These are phyloP conservation scores for Lepidurus couesii DNA, from an alignment of 1,140 invertebrate genomes.

Conservation along the genomic window DNA sequence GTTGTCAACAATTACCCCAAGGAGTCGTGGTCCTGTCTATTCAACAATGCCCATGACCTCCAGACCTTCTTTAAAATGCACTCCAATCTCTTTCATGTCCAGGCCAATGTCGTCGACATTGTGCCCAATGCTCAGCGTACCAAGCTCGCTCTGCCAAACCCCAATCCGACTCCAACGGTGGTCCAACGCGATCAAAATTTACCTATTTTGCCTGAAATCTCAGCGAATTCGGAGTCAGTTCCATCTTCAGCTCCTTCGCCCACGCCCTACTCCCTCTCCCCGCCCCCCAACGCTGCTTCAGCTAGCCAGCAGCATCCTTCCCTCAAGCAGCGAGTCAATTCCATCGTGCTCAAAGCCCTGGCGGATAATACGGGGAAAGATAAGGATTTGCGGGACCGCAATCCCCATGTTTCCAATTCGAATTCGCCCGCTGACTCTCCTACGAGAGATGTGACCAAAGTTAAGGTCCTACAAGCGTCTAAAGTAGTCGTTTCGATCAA, in stretches of 20 bases:
- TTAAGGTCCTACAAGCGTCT: constrained; percentile 70
- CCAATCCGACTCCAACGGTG: constrained; percentile 31
- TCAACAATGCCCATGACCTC: constrained; percentile 78
- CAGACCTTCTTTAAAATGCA: constrained; percentile 83
- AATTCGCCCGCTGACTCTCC: constrained; percentile 25
- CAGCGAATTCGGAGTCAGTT: constrained; percentile 38
- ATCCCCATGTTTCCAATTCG: background rate
- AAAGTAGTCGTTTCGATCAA: constrained; percentile 67
- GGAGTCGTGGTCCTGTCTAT: constrained; percentile 63
- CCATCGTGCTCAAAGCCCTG: constrained; percentile 76
- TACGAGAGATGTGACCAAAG: constrained; percentile 46
- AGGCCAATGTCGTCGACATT: constrained; percentile 78
- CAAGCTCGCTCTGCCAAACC: constrained; percentile 30
- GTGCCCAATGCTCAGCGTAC: constrained; percentile 37
- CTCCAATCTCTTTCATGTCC: constrained; percentile 81
- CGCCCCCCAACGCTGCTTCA: constrained; percentile 34
- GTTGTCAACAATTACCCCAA: constrained; percentile 56
- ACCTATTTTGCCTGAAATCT: background rate
- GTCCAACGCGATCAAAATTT: constrained; percentile 42
- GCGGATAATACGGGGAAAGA: constrained; percentile 73
- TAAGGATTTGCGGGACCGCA: constrained; percentile 55
- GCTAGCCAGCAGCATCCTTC: constrained; percentile 50
- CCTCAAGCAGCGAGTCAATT: constrained; percentile 79
- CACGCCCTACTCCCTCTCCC: constrained; percentile 40
- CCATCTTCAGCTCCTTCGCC: constrained; percentile 39